Conservation (phyloP, 2,888 invertebrate genomes). For the Elegia similella region DNA sequence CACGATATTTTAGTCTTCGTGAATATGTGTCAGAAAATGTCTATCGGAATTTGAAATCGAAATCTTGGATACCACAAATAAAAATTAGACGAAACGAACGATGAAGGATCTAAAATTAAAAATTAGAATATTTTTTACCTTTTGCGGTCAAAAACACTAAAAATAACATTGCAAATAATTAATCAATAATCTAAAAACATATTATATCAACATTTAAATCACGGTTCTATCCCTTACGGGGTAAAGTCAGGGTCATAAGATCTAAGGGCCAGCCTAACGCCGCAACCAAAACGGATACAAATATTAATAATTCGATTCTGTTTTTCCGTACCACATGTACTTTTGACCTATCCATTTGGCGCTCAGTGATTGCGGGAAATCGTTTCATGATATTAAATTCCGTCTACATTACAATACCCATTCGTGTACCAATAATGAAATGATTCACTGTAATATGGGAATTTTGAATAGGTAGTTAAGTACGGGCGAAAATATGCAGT, state of each 20-base stretch:
- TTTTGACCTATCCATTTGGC: constrained; percentile 10
- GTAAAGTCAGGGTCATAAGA: no score
- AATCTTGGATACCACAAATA: neutral
- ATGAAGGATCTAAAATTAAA: no score
- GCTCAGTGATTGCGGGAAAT: constrained; percentile 4
- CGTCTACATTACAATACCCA: neutral
- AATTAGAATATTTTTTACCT: no score
- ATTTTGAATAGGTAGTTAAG: neutral
- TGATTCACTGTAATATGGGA: neutral
- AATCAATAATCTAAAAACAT: no score
- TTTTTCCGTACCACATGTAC: constrained; percentile 21
- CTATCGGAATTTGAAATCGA: no score
- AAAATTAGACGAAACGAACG: no score
- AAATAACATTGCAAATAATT: no score
- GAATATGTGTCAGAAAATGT: no score
- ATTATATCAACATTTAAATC: no score
- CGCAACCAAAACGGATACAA: neutral
- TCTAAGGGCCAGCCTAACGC: neutral
- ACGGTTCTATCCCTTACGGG: no score
- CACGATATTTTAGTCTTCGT: no score
- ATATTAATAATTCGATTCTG: neutral
- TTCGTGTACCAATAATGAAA: constrained; percentile 2
- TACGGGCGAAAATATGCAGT: neutral
- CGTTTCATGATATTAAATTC: constrained; percentile 11
- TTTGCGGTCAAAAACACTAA: no score